These are phyloP conservation scores for Eupithecia insigniata DNA, from an alignment of 2,888 invertebrate genomes.

Conservation along the genomic window DNA sequence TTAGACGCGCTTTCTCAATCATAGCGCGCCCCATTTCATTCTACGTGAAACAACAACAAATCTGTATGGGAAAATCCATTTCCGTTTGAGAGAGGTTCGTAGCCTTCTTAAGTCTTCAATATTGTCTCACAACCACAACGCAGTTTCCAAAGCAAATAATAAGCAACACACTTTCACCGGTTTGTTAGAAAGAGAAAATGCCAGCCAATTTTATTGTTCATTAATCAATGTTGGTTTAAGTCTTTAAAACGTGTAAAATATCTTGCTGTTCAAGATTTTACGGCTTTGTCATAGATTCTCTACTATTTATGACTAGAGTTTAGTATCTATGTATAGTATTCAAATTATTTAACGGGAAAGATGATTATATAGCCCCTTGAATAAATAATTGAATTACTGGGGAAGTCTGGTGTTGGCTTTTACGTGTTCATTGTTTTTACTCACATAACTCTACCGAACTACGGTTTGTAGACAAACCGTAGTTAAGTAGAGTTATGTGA, in stretches of 20 bases:
- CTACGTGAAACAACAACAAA: too few relatives aligned
- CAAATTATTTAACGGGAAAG: neutral
- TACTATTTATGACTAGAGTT: neutral
- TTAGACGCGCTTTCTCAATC: too few relatives aligned
- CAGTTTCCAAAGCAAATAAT: slow-evolving; percentile 42
- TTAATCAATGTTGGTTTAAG: slow-evolving; percentile 28
- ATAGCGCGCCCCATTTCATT: too few relatives aligned
- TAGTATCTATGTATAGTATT: neutral
- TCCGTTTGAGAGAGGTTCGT: too few relatives aligned
- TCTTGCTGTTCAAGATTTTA: slow-evolving; percentile 5
- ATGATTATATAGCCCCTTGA: neutral
- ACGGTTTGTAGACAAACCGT: neutral
- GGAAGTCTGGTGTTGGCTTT: neutral
- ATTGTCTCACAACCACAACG: slow-evolving; percentile 30
- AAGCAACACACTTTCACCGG: slow-evolving; percentile 42
- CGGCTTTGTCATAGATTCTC: neutral
- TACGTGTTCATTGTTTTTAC: neutral
- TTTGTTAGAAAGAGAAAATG: slow-evolving; percentile 37
- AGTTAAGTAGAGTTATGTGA: too few relatives aligned
- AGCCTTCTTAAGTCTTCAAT: neutral
- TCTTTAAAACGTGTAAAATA: slow-evolving; percentile 11
- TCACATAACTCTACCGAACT: neutral
- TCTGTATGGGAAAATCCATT: too few relatives aligned
- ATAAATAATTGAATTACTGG: neutral
- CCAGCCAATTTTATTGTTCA: slow-evolving; percentile 35